Percentiles rank a stretch among this genome's conserved stretches.
These are phyloP conservation scores for Labeo catla DNA, from an alignment of 2,113 vertebrate genomes.

Conservation along the genomic window DNA sequence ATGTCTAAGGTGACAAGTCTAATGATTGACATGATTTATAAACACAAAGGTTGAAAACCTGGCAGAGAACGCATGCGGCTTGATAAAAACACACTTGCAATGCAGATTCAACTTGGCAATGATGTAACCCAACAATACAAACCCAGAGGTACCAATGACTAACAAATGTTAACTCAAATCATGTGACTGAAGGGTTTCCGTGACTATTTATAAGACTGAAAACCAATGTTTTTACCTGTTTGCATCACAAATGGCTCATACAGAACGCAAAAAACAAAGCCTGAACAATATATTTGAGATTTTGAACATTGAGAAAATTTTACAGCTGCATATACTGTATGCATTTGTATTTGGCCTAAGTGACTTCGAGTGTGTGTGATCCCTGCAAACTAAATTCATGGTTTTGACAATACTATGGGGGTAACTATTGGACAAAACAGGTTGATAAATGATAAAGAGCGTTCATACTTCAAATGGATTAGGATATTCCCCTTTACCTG, in stretches of 20 bases:
- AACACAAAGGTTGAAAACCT: slow-evolving; percentile 16
- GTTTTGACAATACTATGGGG: not conserved
- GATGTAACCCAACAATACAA: not conserved
- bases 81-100: not conserved
- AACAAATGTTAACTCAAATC: not conserved
- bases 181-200: too few species aligned
- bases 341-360: not conserved
- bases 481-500: not conserved
- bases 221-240: not conserved
- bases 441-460: not conserved
- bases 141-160: not conserved
- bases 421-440: not conserved
- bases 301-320: too few species aligned
- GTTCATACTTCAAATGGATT: not conserved
- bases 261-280: not conserved
- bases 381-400: not conserved
- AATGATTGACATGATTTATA: slow-evolving; percentile 45
- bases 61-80: not conserved
- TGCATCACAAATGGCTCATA: not conserved
- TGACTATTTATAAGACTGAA: not conserved
- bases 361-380: not conserved
- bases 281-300: not conserved
- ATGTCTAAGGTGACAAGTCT: slow-evolving; percentile 9
- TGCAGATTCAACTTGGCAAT: not conserved
- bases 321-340: not conserved